Evolutionary conservation across 2,113 vertebrate genomes (phyloP).

Genomic region (Sinocyclocheilus rhinocerous): DNA sequence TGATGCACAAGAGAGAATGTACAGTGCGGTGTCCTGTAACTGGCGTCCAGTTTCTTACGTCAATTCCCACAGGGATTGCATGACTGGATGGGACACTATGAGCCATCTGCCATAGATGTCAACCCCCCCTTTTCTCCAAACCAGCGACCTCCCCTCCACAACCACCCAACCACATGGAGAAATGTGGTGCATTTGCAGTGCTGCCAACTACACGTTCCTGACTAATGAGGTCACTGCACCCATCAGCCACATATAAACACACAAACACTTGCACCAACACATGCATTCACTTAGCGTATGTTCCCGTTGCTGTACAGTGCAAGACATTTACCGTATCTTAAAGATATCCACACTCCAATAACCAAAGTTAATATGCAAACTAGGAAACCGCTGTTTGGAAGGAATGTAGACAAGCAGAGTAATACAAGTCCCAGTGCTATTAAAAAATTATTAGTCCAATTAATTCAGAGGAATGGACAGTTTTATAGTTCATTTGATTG

Average conservation of each 20-base stretch:
- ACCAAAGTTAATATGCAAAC: background rate
- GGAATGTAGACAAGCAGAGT: background rate
- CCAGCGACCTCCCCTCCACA: background rate
- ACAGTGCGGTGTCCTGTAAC: background rate
- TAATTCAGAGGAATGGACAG: background rate
- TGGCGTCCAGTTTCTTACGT: conserved; percentile 4
- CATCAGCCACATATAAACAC: conserved; percentile 19
- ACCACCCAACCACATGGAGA: background rate
- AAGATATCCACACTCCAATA: background rate
- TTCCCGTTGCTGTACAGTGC: background rate
- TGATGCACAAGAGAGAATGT: background rate
- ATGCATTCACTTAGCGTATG: conserved; percentile 5
- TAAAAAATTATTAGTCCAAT: background rate
- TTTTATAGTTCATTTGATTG: background rate
- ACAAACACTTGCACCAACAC: conserved; percentile 6
- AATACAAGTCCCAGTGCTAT: background rate
- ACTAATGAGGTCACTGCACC: conserved; percentile 47
- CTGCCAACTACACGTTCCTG: conserved; percentile 38
- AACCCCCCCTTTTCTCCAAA: background rate
- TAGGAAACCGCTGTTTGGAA: background rate
- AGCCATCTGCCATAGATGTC: conserved; percentile 44
- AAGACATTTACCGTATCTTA: background rate
- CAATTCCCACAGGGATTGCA: conserved; percentile 30
- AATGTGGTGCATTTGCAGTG: conserved; percentile 22
- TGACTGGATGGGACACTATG: conserved; percentile 25